These are phyloP conservation scores for Naja naja DNA, from an alignment of 2,113 vertebrate species.

Conservation along the genomic window DNA sequence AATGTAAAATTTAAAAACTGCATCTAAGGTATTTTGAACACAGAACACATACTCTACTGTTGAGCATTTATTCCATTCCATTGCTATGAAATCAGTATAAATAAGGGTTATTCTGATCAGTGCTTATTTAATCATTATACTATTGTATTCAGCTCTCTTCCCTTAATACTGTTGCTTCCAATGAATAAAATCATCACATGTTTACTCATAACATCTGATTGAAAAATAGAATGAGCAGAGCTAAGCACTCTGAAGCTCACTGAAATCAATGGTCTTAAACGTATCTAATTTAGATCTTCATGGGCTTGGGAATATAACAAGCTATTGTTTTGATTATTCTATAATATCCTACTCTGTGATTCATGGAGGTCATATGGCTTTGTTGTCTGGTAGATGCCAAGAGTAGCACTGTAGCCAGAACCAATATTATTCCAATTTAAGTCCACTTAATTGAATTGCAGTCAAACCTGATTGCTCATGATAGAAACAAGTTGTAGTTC, in stretches of 20 bases:
- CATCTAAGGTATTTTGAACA: neutral
- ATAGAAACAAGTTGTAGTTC: constrained; percentile 12
- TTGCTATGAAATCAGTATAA: neutral
- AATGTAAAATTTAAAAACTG: neutral
- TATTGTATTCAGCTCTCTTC: neutral
- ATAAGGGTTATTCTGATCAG: neutral
- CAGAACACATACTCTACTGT: too few relatives aligned
- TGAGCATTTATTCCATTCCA: neutral
- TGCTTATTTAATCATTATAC: neutral
- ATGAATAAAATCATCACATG: neutral
- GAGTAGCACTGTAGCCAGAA: constrained; percentile 17
- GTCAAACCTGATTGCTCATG: constrained; percentile 4
- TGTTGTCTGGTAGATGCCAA: constrained; percentile 10
- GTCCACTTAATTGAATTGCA: constrained; percentile 22
- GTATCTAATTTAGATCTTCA: neutral
- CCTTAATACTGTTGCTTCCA: neutral
- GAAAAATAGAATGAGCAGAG: neutral
- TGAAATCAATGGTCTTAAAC: neutral
- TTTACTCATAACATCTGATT: neutral
- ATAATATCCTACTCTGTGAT: neutral
- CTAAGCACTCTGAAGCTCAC: neutral
- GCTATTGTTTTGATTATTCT: neutral
- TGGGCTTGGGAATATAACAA: neutral
- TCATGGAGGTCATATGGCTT: neutral
- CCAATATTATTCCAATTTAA: constrained; percentile 17